Evolutionary conservation across 2,888 invertebrate species (phyloP).

Genomic region (Horisme vitalbata): DNA sequence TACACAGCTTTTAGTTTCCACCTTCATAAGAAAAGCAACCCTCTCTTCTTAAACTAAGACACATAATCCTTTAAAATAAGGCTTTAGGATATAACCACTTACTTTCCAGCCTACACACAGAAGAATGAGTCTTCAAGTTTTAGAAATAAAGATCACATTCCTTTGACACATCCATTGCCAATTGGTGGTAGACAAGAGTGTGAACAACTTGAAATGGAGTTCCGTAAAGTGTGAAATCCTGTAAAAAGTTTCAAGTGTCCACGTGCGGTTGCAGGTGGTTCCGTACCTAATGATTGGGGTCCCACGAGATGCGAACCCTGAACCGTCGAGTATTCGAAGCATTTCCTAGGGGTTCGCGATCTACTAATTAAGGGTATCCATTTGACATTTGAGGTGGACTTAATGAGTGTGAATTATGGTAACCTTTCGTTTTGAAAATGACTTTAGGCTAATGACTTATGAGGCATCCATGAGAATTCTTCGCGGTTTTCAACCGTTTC

Average conservation of each 20-base stretch:
- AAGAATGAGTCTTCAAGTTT: background rate
- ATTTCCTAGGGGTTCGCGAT: constrained; percentile 48
- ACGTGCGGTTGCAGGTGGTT: constrained; percentile 59
- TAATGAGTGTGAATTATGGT: constrained; percentile 36
- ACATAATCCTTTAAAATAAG: background rate
- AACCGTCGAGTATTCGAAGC: constrained; percentile 44
- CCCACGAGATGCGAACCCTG: constrained; percentile 68
- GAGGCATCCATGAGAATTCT: too few relatives aligned
- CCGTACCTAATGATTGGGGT: constrained; percentile 47
- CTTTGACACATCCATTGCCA: background rate
- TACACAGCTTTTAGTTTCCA: background rate
- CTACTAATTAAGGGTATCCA: constrained; percentile 34
- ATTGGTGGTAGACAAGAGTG: constrained; percentile 34
- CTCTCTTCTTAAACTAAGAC: background rate
- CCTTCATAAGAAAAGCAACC: background rate
- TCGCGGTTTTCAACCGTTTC: too few relatives aligned
- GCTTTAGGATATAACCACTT: too few relatives aligned
- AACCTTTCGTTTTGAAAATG: too few relatives aligned
- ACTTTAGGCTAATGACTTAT: too few relatives aligned
- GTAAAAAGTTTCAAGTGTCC: constrained; percentile 55
- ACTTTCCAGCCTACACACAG: too few relatives aligned
- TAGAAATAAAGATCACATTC: constrained; percentile 1
- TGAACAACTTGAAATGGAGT: constrained; percentile 50
- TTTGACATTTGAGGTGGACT: constrained; percentile 43
- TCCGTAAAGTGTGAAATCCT: constrained; percentile 66